These are phyloP conservation scores for Ellobium chinense DNA, from an alignment of 2,888 invertebrate species.

Conservation along the genomic window DNA sequence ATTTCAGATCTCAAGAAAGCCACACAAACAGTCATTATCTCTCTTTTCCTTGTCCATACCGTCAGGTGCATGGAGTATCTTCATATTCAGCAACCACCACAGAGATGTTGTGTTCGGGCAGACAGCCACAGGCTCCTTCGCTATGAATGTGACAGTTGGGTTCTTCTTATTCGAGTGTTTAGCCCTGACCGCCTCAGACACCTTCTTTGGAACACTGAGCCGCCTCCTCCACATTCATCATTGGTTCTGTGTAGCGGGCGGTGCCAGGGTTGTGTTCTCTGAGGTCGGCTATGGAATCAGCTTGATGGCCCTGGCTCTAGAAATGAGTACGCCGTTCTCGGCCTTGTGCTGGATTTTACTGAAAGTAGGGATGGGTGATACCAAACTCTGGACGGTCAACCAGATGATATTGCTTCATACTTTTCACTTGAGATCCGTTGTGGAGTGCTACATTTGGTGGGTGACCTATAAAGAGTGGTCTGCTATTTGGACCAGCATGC, in stretches of 20 bases:
- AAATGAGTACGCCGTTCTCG: slow-evolving; percentile 73
- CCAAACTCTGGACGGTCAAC: slow-evolving; percentile 71
- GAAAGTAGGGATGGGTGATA: slow-evolving; percentile 64
- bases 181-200: slow-evolving; percentile 61
- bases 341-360: slow-evolving; percentile 73
- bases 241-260: slow-evolving; percentile 59
- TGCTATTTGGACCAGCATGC: slow-evolving; percentile 65
- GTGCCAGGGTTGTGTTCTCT: slow-evolving; percentile 46
- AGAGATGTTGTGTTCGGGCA: slow-evolving; percentile 60
- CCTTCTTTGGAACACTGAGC: slow-evolving; percentile 58
- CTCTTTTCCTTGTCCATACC: not conserved
- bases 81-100: slow-evolving; percentile 58
- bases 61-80: slow-evolving; percentile 59
- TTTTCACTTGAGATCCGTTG: slow-evolving; percentile 71
- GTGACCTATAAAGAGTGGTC: slow-evolving; percentile 65
- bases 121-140: slow-evolving; percentile 60
- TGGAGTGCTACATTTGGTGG: slow-evolving; percentile 69
- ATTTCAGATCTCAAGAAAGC: too few relatives aligned
- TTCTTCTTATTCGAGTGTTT: slow-evolving; percentile 69
- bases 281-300: slow-evolving; percentile 66
- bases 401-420: slow-evolving; percentile 71
- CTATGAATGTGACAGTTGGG: slow-evolving; percentile 58
- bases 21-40: too few relatives aligned
- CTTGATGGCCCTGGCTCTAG: slow-evolving; percentile 64
- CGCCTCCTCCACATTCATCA: slow-evolving; percentile 67